phyloP scores from a whole-genome alignment of 1,140 invertebrate genomes.

The Tribolium castaneum region DNA sequence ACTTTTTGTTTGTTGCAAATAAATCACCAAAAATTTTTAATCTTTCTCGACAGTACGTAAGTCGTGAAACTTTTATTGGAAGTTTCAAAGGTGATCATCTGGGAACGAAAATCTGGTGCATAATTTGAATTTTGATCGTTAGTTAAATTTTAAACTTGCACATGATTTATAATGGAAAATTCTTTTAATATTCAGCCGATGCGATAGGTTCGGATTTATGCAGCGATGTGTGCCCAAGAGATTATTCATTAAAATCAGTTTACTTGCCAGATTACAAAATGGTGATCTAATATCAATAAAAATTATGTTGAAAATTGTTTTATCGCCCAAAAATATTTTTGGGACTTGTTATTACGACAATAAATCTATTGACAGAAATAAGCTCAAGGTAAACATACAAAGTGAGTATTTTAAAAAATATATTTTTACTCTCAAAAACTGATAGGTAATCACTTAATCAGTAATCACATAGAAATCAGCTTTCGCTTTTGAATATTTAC shows the following conservation, averaged over 20 bases:
- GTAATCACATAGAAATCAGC: no score
- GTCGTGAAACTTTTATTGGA: conserved; percentile 9
- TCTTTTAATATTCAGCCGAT: background rate
- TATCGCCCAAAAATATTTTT: no score
- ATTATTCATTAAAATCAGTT: conserved; percentile 11
- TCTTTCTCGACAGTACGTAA: background rate
- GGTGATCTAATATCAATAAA: no score
- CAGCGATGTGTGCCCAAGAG: background rate
- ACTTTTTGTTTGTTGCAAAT: background rate
- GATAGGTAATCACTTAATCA: no score
- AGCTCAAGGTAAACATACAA: no score
- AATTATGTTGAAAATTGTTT: no score
- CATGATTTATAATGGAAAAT: background rate
- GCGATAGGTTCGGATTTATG: background rate
- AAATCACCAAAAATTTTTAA: background rate
- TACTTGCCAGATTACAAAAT: background rate
- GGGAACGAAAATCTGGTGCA: background rate
- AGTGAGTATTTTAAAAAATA: no score
- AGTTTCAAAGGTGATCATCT: background rate
- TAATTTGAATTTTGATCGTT: conserved; percentile 24
- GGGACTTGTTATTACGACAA: no score
- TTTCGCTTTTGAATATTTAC: no score
- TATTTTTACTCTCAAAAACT: no score
- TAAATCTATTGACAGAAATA: no score
- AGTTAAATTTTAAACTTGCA: background rate